Evolutionary conservation across 2,888 invertebrate species (phyloP).

Genomic region (Leptinotarsa rubiginosa): DNA sequence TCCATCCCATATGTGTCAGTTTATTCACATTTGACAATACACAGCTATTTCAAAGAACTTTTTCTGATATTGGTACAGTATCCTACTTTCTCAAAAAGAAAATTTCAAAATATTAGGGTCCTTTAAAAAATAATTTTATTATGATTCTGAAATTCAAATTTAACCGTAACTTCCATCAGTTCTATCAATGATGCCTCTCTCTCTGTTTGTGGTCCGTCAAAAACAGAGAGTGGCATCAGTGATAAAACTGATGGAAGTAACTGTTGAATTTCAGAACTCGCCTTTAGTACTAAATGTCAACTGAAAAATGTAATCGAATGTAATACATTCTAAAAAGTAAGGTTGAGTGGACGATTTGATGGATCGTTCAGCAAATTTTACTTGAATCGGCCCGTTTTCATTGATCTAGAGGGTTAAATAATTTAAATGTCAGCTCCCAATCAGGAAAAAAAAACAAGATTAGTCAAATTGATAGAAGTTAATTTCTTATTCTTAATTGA

Average conservation of each 20-base stretch:
- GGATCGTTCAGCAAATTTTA: background rate
- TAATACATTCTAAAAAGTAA: background rate
- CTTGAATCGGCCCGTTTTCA: background rate
- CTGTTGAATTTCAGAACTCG: background rate
- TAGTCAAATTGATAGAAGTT: background rate
- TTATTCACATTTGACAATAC: background rate
- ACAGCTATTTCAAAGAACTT: background rate
- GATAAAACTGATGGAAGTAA: background rate
- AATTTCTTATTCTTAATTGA: background rate
- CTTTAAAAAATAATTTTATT: background rate
- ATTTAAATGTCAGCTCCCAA: background rate
- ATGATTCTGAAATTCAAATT: constrained; percentile 1
- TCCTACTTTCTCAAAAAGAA: background rate
- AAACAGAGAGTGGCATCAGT: background rate
- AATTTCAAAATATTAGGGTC: background rate
- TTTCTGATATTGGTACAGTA: background rate
- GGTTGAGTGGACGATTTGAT: background rate
- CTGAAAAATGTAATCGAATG: background rate
- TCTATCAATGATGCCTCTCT: no score
- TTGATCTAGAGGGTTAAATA: background rate
- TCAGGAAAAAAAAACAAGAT: background rate
- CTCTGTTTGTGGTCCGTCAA: no score
- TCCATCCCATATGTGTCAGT: constrained; percentile 1
- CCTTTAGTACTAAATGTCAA: background rate
- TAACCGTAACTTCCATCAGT: no score